phyloP scores from a whole-genome alignment of 2,113 vertebrate species.

The Alouatta palliata region DNA sequence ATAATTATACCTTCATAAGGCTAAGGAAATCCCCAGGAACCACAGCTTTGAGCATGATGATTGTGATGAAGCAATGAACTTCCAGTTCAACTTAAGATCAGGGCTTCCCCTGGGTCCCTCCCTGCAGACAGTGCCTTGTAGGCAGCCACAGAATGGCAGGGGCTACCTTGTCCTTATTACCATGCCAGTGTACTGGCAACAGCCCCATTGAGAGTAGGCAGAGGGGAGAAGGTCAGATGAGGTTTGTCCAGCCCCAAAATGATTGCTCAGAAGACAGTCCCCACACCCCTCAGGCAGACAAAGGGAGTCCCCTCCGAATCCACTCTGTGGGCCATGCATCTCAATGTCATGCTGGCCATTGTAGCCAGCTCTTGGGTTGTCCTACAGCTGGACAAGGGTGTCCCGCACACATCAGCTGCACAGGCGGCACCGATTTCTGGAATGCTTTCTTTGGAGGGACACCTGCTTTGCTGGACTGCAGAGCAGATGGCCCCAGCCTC shows the following conservation, averaged over 20 bases:
- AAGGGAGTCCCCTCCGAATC: not conserved
- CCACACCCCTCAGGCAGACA: slow-evolving; percentile 63
- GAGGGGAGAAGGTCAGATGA: slow-evolving; percentile 30
- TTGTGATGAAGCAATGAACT: not conserved
- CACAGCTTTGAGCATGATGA: not conserved
- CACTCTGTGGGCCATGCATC: not conserved
- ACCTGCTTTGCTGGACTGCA: slow-evolving; percentile 62
- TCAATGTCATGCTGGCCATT: not conserved
- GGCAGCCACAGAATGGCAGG: not conserved
- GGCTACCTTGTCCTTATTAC: not conserved
- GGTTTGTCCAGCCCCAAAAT: slow-evolving; percentile 48
- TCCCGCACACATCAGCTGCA: fast-evolving
- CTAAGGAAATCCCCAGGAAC: not conserved
- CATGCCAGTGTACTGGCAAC: not conserved
- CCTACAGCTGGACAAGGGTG: slow-evolving; percentile 77
- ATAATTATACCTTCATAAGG: not conserved
- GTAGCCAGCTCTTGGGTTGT: not conserved
- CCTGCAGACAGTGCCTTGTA: not conserved
- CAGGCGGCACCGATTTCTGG: slow-evolving; percentile 7
- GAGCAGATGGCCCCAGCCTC: slow-evolving; percentile 84
- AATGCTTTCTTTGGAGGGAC: slow-evolving; percentile 57
- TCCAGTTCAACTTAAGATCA: not conserved
- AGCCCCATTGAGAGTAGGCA: not conserved
- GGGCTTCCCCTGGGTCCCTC: not conserved
- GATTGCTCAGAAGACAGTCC: not conserved